Evolutionary conservation across 1,140 invertebrate genomes (phyloP).

Genomic region (Rhopalosiphum padi): DNA sequence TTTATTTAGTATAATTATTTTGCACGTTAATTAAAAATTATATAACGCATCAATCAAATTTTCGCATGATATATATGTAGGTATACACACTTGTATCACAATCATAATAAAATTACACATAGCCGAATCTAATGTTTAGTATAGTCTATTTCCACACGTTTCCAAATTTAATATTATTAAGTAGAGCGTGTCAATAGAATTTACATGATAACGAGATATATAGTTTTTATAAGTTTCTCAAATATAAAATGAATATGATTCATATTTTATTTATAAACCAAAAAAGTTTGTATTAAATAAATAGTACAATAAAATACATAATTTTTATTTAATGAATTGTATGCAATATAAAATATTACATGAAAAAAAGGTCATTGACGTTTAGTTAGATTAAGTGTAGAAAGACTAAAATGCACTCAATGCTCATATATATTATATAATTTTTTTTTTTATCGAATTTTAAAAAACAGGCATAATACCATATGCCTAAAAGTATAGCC

Average conservation of each 20-base stretch:
- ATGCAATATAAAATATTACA: background rate
- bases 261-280: background rate
- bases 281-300: background rate
- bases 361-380: conserved; percentile 15
- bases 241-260: background rate
- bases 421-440: background rate
- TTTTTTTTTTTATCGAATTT: background rate
- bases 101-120: background rate
- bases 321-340: background rate
- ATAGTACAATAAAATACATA: background rate
- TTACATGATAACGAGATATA: background rate
- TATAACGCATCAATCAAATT: background rate
- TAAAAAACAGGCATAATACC: background rate
- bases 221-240: background rate
- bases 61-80: background rate
- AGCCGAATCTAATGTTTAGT: background rate
- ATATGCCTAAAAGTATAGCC: background rate
- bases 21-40: background rate
- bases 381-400: background rate
- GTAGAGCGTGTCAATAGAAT: background rate
- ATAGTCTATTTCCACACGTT: background rate
- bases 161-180: background rate
- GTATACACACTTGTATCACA: background rate
- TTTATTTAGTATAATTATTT: conserved; percentile 5
- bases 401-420: background rate